Base-by-base conservation (phyloP, 2,888 invertebrate species). In the Cheilosia impressa region DNA sequence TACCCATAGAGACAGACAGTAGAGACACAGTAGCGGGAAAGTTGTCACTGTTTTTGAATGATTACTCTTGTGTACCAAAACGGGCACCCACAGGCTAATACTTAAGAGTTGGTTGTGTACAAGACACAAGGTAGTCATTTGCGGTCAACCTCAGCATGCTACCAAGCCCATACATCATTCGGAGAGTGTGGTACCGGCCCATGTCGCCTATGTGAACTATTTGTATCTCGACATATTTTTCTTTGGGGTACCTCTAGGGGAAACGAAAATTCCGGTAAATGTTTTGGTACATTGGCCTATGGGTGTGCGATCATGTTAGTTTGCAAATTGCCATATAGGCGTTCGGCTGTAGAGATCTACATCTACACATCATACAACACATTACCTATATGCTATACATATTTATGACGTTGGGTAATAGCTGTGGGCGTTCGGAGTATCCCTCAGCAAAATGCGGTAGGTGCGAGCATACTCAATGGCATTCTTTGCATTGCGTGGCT, bases 31-130 rank as follows among this genome's bases (percentile, higher is more conserved):
- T 90, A 90, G 90, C 90, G 84, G 87, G 88, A 89, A 88, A 89
- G 90, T 90, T 90, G 90, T 90, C 90, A 90, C 88, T 89, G 87
- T 89, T 89, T 88, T 90, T 90, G 91, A 90, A 88, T 90, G 91
- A 90, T 90, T 90, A 90, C 89, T 90, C 88, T 43, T 60, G 84
- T 88, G 73, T 87, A 68, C 60, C 45, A 58, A 57, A 24, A 60
- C 24, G 68, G 43, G 68, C 81, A 78, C 81, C 85, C 85, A 85
- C 81, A 72, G 85, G 81, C 75, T 53, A 72, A 81, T 77, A 80
- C 66, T 76, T 76, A 65, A 1, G 66, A 65, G 75, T 65, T 80
- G 53, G 71, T 84, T 80, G 80, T 82, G 72, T 82, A 10, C 38
- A 38, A 38, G 38, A 38, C 4, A 38, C 38, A 38, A 38, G 38